Evolutionary conservation across 2,888 invertebrate species (phyloP).

Genomic region (Noctua janthina): DNA sequence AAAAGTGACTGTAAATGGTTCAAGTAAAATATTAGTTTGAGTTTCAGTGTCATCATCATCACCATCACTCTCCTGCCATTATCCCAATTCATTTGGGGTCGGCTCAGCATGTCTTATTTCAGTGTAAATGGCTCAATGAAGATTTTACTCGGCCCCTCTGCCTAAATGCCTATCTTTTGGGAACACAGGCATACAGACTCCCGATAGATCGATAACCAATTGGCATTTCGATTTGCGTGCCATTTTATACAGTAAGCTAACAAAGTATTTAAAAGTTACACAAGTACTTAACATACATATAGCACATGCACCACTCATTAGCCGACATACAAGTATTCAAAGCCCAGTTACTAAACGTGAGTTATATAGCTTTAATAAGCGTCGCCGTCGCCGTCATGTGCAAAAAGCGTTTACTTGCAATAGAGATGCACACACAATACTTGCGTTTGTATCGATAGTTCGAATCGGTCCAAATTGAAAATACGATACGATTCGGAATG

Average conservation of each 20-base stretch:
- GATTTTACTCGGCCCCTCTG: too few relatives aligned
- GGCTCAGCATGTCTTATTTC: too few relatives aligned
- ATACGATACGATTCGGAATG: background rate
- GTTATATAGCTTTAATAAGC: conserved; percentile 40
- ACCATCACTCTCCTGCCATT: too few relatives aligned
- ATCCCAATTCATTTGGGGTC: too few relatives aligned
- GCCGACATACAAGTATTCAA: conserved; percentile 11
- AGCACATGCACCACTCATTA: conserved; percentile 17
- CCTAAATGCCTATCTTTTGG: background rate
- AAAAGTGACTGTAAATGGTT: background rate
- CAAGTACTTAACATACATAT: conserved; percentile 20
- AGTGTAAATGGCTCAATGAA: too few relatives aligned
- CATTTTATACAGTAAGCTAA: background rate
- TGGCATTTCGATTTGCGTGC: background rate
- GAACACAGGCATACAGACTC: background rate
- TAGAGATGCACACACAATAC: background rate
- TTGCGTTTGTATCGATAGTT: background rate
- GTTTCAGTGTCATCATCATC: too few relatives aligned
- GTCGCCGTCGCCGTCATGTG: conserved; percentile 3
- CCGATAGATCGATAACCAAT: background rate
- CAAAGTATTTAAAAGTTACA: conserved; percentile 5
- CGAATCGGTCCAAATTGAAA: background rate
- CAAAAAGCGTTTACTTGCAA: conserved; percentile 32
- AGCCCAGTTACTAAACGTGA: conserved; percentile 15
- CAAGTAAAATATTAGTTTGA: background rate